Conservation (phyloP, 1,140 invertebrate species). For the Aradophagus sp. region DNA sequence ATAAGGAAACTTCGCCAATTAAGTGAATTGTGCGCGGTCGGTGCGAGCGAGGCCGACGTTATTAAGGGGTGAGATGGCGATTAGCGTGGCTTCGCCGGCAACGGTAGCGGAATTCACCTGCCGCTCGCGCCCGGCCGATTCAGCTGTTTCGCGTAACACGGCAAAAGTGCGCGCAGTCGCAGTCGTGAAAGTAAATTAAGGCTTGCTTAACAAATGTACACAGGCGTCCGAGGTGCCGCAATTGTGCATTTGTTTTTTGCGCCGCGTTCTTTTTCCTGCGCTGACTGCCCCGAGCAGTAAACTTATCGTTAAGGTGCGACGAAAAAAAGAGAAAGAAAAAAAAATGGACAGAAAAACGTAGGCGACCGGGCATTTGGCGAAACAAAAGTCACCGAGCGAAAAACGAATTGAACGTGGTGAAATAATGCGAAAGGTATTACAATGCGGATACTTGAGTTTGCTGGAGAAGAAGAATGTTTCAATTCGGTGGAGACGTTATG, state of each 20-base stretch:
- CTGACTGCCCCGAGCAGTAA: conserved; percentile 18
- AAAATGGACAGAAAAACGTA: conserved; percentile 10
- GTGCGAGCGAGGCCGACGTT: conserved; percentile 44
- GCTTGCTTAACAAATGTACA: conserved; percentile 45
- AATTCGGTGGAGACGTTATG: too few species aligned
- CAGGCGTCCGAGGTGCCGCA: conserved; percentile 17
- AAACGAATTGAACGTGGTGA: not conserved
- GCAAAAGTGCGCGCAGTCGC: conserved; percentile 44
- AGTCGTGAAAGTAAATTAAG: conserved; percentile 49
- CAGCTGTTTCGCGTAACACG: conserved; percentile 59
- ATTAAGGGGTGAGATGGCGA: conserved; percentile 60
- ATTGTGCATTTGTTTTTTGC: conserved; percentile 38
- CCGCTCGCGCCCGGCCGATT: conserved; percentile 46
- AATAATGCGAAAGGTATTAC: not conserved
- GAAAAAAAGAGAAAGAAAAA: conserved; percentile 27
- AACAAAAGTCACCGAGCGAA: conserved; percentile 33
- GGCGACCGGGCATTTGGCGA: conserved; percentile 21
- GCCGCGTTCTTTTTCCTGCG: conserved; percentile 26
- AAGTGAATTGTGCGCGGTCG: conserved; percentile 52
- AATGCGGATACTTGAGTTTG: too few species aligned
- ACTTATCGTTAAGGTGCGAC: conserved; percentile 21
- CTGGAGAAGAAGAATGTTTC: too few species aligned
- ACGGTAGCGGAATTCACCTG: conserved; percentile 66
- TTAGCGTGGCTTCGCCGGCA: conserved; percentile 53
- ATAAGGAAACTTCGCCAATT: conserved; percentile 59